Base-by-base conservation (phyloP, 1,140 invertebrate species). In the Orius insidiosus region DNA sequence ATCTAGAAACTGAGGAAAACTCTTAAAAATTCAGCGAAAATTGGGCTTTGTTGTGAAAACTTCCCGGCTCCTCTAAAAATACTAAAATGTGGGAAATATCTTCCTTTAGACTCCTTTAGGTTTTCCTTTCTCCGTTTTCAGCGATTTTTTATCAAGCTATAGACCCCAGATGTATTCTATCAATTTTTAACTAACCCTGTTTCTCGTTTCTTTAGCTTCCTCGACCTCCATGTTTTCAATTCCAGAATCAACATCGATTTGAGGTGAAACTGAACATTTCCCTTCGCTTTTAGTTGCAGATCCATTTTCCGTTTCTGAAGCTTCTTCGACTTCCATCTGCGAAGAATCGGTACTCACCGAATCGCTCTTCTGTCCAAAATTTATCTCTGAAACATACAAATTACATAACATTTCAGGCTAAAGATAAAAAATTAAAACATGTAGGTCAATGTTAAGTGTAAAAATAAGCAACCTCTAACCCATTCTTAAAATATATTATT, bases 161-260 rank as follows among this genome's bases (percentile, higher is more conserved):
- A n/a, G n/a, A n/a, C n/a, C n/a, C n/a, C n/a, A 18, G 4, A 14
- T 15, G 11, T 10, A 40, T 10, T 14, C 5, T 14, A n/a, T n/a
- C 40, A 42, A 5, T 14, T 35, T 10, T 46, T 31, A 41, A 53
- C 55, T 56, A 54, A 67, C 63, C 19, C 65, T 55, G 49, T 63
- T 64, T 59, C 61, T 59, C 19, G 61, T 34, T 47, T 49, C 51
- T 45, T 68, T 63, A 3, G 57, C 58, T 46, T 69, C 66, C 15
- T 76, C 73, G 3, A 80, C 76, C 61, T 80, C 77, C 76, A 80
- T 82, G 56, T 74, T 79, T 59, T 79, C 78, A 57, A 80, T 76
- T 8, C 76, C 76, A 35, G 76, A 80, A 63, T 80, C 78, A 33
- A 78, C 74, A 61, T 80, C 76, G 31, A 73, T 66, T 45, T 66